phyloP scores from a whole-genome alignment of 2,888 invertebrate species.

The Rutpela maculata region DNA sequence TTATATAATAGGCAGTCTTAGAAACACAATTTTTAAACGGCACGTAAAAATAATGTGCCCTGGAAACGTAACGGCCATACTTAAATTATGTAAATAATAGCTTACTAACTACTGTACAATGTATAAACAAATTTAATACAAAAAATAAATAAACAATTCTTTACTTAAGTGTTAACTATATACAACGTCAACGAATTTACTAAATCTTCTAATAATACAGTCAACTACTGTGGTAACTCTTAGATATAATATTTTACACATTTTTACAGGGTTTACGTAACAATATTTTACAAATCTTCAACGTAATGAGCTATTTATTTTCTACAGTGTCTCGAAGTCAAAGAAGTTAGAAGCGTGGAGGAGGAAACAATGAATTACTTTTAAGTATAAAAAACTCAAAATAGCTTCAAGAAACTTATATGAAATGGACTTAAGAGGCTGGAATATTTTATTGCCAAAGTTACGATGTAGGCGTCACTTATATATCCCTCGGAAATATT shows the following conservation, averaged over 20 bases:
- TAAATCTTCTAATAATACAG: conserved; percentile 24
- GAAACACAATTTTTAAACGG: conserved; percentile 24
- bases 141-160: neutral
- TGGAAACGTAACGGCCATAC: conserved; percentile 9
- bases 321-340: conserved; percentile 15
- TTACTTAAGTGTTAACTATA: neutral
- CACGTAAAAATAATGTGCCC: conserved; percentile 19
- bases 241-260: conserved; percentile 27
- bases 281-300: conserved; percentile 21
- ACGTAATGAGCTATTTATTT: conserved; percentile 31
- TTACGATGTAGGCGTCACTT: neutral
- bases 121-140: neutral
- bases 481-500: neutral
- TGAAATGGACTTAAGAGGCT: neutral
- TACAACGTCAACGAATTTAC: conserved; percentile 6
- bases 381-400: neutral
- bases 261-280: conserved; percentile 25
- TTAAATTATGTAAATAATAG: neutral
- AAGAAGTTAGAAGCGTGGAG: neutral
- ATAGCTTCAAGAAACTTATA: neutral
- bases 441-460: neutral
- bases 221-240: conserved; percentile 29
- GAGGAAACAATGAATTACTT: conserved; percentile 17
- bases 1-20: conserved; percentile 44
- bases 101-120: neutral